A percentile compares a stretch with the other conserved stretches of the same genome.
These are phyloP conservation scores for Erebia ligea DNA, from an alignment of 2,888 invertebrate genomes.

Conservation along the genomic window DNA sequence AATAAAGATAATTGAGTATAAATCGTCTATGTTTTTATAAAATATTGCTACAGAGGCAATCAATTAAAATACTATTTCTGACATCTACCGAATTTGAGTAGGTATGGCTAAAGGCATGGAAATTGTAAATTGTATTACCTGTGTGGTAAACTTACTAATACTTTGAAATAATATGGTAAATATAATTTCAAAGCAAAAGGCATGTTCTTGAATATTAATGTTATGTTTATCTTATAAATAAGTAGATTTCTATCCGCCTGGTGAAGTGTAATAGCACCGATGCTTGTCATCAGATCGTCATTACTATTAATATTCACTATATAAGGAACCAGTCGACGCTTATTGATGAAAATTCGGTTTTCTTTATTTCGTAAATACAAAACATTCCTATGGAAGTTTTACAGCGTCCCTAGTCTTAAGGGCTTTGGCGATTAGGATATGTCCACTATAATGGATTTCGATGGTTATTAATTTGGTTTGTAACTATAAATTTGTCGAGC, in stretches of 20 bases:
- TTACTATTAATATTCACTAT: constrained; percentile 18
- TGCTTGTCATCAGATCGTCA: constrained; percentile 20
- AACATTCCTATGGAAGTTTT: constrained; percentile 25
- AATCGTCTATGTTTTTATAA: constrained; percentile 20
- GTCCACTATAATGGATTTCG: constrained; percentile 41
- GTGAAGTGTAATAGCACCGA: constrained; percentile 29
- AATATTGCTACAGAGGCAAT: neutral
- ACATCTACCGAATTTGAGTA: constrained; percentile 21
- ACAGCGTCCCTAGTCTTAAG: constrained; percentile 39
- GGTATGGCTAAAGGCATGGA: neutral
- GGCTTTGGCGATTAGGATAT: constrained; percentile 45
- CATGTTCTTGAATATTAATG: constrained; percentile 8
- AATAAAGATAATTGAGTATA: constrained; percentile 51
- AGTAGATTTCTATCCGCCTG: constrained; percentile 24
- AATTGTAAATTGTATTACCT: neutral
- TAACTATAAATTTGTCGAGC: constrained; percentile 34
- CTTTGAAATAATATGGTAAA: constrained; percentile 6
- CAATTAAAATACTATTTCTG: constrained; percentile 6
- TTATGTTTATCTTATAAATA: constrained; percentile 14
- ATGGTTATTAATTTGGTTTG: constrained; percentile 44
- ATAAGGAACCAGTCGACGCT: constrained; percentile 22
- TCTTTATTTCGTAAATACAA: constrained; percentile 6
- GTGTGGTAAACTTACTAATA: neutral
- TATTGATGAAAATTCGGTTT: constrained; percentile 16
- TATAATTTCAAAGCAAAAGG: constrained; percentile 1